Evolutionary conservation across 1,140 invertebrate species (phyloP).

Genomic region (Parasteatoda tepidariorum): DNA sequence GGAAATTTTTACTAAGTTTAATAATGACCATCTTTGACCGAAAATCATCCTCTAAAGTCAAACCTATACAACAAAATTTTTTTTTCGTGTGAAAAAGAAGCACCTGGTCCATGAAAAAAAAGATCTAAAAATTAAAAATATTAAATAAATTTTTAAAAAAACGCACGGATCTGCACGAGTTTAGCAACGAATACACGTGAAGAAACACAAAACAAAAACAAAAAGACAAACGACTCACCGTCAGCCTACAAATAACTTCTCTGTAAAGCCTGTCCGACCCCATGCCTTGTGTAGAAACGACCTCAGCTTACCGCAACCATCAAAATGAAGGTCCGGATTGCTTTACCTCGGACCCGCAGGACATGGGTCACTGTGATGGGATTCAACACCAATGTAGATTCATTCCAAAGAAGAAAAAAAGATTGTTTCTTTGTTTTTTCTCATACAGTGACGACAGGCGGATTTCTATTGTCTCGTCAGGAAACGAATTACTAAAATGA

Average conservation of each 20-base stretch:
- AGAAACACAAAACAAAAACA: neutral
- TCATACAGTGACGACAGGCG: neutral
- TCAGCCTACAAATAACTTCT: constrained; percentile 49
- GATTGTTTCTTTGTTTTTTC: neutral
- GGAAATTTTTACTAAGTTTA: too few relatives aligned
- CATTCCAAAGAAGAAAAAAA: neutral
- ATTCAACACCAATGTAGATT: neutral
- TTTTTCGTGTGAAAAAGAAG: too few relatives aligned
- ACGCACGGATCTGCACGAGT: too few relatives aligned
- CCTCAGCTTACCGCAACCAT: neutral
- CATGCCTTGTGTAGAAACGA: constrained; percentile 6
- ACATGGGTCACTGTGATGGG: constrained; percentile 37
- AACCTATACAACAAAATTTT: too few relatives aligned
- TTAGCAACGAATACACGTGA: too few relatives aligned
- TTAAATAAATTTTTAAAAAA: too few relatives aligned
- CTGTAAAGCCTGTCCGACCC: constrained; percentile 56
- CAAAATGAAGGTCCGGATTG: neutral
- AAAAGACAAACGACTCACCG: constrained; percentile 43
- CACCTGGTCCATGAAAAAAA: too few relatives aligned
- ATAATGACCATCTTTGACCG: too few relatives aligned
- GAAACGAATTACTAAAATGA: neutral
- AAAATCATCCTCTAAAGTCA: too few relatives aligned
- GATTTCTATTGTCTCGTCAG: neutral
- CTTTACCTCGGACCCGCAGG: constrained; percentile 12
- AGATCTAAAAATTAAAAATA: too few relatives aligned